Conservation (phyloP, 2,113 vertebrate genomes). For the Naja naja region DNA sequence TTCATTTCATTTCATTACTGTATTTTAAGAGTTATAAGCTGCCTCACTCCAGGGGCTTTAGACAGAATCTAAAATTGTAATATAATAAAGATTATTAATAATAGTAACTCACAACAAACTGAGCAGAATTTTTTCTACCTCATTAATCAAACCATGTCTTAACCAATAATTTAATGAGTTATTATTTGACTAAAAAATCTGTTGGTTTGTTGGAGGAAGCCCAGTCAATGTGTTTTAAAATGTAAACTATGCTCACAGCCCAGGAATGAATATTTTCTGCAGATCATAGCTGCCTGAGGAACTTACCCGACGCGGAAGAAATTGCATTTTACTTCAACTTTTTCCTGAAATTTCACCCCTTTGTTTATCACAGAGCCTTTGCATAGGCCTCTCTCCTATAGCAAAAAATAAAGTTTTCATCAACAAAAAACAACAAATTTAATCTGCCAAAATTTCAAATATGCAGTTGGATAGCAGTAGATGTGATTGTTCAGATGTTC, state of each 20-base stretch:
- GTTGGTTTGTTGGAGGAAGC: not conserved
- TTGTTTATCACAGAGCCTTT: slow-evolving; percentile 38
- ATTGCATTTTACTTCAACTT: slow-evolving; percentile 47
- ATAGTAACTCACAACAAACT: not conserved
- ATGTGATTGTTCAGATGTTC: not conserved
- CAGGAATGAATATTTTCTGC: not conserved
- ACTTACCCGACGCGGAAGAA: slow-evolving; percentile 67
- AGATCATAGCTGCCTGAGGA: slow-evolving; percentile 36
- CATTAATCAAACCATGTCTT: not conserved
- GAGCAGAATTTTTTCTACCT: not conserved
- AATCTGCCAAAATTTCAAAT: not conserved
- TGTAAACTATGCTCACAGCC: not conserved
- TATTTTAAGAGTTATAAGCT: not conserved
- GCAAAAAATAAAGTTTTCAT: slow-evolving; percentile 12
- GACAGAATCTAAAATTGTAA: not conserved
- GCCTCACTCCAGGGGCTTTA: not conserved
- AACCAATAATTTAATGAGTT: not conserved
- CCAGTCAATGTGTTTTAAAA: not conserved
- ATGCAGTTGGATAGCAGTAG: not conserved
- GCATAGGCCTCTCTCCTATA: slow-evolving; percentile 65
- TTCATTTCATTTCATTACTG: not conserved
- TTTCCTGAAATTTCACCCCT: rapidly evolving
- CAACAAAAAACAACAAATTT: not conserved
- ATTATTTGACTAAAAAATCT: not conserved
- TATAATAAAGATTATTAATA: not conserved